Evolutionary conservation across 2,113 vertebrate genomes (phyloP), one percentile per base, ranked within the genome.

Genomic region (Sardina pilchardus): DNA sequence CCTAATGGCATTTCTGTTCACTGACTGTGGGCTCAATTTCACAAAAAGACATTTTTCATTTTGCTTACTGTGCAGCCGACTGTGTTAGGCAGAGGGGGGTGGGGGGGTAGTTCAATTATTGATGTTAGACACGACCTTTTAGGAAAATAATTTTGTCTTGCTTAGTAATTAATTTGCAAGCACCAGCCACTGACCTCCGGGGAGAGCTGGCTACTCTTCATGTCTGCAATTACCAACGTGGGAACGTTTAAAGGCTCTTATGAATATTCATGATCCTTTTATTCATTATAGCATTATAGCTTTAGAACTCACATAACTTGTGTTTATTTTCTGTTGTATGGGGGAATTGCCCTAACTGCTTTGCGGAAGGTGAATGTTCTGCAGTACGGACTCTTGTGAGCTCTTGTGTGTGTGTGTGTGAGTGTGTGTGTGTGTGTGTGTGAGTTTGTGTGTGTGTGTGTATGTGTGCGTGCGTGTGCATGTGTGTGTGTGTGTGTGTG

Each of bases 241-340:
- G 26, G 26, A 34, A 34, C n/a, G 34, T 26, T 34, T 16, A 71
- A 34, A 71, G 42, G 45, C n/a, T 48, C 81, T 80, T 21, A 75
- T 83, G 0, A n/a, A 83, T 44, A 86, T 86, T 56, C 83, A 80
- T 86, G 78, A 42, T 14, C 1, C 12, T 78, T 50, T 39, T n/a
- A 86, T 56, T 56, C 12, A n/a, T n/a, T 30, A 71, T 71, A 50
- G 17, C 53, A 71, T 36, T 30, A 30, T 71, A 67, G 9, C 26
- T 71, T 21, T 1, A 53, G 14, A 34, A 34, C n/a, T 26, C 10
- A 71, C 12, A 30, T 24, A 26, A 63, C 26, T 71, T 34, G 26
- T 71, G 63, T 34, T 30, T 71, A 71, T 34, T 71, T 71, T 34
- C 9, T 30, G 63, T 71, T 30, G n/a, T 71, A 30, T 71, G 24